Percentiles rank a stretch among this genome's conserved stretches.
Conservation (phyloP, 2,797 vertebrate species). For the Gambelia wislizenii region DNA sequence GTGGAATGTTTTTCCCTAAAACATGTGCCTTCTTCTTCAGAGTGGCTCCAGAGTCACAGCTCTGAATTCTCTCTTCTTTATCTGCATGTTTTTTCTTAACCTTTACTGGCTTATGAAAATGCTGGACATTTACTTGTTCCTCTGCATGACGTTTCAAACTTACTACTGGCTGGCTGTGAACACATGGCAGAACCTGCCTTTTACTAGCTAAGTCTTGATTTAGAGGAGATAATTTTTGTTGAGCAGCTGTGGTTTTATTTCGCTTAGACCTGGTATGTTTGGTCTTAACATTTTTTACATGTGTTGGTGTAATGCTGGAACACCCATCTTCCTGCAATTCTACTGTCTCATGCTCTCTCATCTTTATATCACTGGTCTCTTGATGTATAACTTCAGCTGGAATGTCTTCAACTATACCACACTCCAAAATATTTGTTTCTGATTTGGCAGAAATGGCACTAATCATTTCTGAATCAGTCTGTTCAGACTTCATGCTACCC, state of each 20-base stretch:
- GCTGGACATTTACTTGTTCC: slow-evolving; percentile 77
- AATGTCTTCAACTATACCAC: slow-evolving; percentile 48
- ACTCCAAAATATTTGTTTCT: slow-evolving; percentile 69
- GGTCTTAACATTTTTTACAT: slow-evolving; percentile 69
- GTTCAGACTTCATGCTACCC: slow-evolving; percentile 60
- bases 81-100: slow-evolving; percentile 83
- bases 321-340: slow-evolving; percentile 65
- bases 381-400: slow-evolving; percentile 61
- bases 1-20: slow-evolving; percentile 74
- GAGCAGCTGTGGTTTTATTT: slow-evolving; percentile 55
- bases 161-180: slow-evolving; percentile 67
- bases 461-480: slow-evolving; percentile 60
- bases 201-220: slow-evolving; percentile 75
- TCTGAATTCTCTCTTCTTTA: slow-evolving; percentile 70
- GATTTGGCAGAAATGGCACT: slow-evolving; percentile 61
- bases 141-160: slow-evolving; percentile 83
- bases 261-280: slow-evolving; percentile 75
- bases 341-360: slow-evolving; percentile 54
- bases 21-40: slow-evolving; percentile 75
- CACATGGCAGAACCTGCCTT: slow-evolving; percentile 73
- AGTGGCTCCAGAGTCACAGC: slow-evolving; percentile 57
- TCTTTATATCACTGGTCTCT: slow-evolving; percentile 53
- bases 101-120: slow-evolving; percentile 80
- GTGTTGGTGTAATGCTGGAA: slow-evolving; percentile 64
- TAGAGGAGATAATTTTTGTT: slow-evolving; percentile 57